A percentile compares a stretch with the other conserved stretches of the same genome.
phyloP scores from a whole-genome alignment of 2,113 vertebrate species.

The Gymnogyps californianus region DNA sequence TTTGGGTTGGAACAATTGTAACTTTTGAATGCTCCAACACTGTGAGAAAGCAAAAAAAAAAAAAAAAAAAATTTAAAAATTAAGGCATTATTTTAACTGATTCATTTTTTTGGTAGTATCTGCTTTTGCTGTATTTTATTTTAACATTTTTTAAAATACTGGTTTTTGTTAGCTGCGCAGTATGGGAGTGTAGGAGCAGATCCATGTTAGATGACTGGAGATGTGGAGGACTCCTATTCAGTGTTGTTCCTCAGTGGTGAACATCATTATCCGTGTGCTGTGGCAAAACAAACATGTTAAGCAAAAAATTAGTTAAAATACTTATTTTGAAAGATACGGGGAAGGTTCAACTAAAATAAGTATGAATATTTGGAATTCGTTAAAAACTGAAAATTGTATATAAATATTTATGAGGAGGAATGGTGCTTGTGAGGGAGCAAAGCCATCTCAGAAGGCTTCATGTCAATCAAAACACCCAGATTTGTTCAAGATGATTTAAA shows the following conservation, averaged over 20 bases:
- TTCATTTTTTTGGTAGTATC: neutral
- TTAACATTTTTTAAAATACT: neutral
- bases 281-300: neutral
- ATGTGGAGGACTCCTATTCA: neutral
- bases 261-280: fast-evolving
- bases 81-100: fast-evolving
- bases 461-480: neutral
- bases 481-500: neutral
- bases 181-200: neutral
- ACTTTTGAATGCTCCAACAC: neutral
- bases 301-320: neutral
- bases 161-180: neutral
- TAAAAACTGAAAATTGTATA: neutral
- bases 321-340: neutral
- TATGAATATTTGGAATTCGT: neutral
- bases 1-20: neutral
- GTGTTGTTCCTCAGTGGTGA: neutral
- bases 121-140: neutral
- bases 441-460: neutral
- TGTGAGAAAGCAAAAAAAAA: fast-evolving
- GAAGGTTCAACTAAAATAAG: neutral
- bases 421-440: neutral
- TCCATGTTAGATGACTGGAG: neutral
- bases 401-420: slow-evolving; percentile 32
- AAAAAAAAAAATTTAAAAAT: fast-evolving